Evolutionary conservation across 2,888 invertebrate genomes (phyloP).

Genomic region (Mythimna impura): DNA sequence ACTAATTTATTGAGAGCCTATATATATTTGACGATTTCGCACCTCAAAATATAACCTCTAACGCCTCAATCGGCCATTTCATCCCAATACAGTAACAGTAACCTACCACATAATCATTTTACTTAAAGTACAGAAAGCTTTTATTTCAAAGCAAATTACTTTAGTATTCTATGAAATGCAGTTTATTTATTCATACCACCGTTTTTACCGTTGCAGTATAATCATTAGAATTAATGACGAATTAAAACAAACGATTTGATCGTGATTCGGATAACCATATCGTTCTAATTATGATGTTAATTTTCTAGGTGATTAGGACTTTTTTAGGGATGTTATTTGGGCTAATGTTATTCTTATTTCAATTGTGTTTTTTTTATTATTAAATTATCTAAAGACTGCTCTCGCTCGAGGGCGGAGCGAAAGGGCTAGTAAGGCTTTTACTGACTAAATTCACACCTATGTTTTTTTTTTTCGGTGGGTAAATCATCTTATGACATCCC

Average conservation of each 20-base stretch:
- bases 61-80: background rate
- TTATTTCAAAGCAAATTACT: slow-evolving; percentile 58
- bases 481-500: no score
- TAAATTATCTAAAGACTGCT: no score
- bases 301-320: slow-evolving; percentile 11
- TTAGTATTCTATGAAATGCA: slow-evolving; percentile 69
- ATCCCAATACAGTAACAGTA: background rate
- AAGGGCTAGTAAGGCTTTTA: no score
- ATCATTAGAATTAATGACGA: slow-evolving; percentile 63
- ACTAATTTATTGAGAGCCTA: no score
- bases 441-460: no score
- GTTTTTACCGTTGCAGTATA: slow-evolving; percentile 60
- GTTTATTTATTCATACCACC: slow-evolving; percentile 58
- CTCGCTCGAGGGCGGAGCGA: no score
- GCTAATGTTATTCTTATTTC: background rate
- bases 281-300: slow-evolving; percentile 52
- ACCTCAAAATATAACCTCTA: background rate
- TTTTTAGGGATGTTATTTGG: background rate
- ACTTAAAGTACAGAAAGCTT: slow-evolving; percentile 36
- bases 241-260: slow-evolving; percentile 71
- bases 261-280: slow-evolving; percentile 60
- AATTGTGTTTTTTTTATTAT: no score
- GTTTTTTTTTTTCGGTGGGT: no score
- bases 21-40: no score
- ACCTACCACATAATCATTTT: background rate